These are phyloP conservation scores for Cecropterus lyciades DNA, from an alignment of 1,140 invertebrate genomes.

Conservation along the genomic window DNA sequence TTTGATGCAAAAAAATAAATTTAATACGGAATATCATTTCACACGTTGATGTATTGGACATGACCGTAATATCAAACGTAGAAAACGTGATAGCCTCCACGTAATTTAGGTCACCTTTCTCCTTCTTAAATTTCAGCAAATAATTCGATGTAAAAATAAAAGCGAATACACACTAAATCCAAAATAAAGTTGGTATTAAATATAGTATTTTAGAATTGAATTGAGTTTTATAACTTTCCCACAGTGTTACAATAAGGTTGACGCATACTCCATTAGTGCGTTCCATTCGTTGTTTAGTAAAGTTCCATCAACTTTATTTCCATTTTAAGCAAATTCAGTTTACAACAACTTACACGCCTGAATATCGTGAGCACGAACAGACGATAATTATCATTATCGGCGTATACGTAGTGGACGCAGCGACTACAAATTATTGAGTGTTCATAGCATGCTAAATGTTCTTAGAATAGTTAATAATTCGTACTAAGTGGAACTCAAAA, in stretches of 20 bases:
- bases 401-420: neutral
- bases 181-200: neutral
- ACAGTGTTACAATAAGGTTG: slow-evolving; percentile 1
- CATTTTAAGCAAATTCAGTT: slow-evolving; percentile 8
- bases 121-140: slow-evolving; percentile 24
- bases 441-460: no score
- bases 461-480: no score
- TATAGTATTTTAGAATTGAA: neutral
- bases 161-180: neutral
- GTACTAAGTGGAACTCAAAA: no score
- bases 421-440: no score
- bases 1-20: no score
- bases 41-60: neutral
- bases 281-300: slow-evolving; percentile 1
- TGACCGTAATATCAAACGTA: neutral
- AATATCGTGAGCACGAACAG: neutral
- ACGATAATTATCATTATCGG: neutral
- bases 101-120: slow-evolving; percentile 28
- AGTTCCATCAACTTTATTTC: neutral
- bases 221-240: slow-evolving; percentile 9
- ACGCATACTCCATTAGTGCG: neutral
- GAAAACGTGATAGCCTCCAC: neutral
- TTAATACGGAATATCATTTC: no score
- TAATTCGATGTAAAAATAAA: neutral
- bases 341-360: neutral